These are phyloP conservation scores for Rhinogobius similis DNA, from an alignment of 2,113 vertebrate species.

Conservation along the genomic window DNA sequence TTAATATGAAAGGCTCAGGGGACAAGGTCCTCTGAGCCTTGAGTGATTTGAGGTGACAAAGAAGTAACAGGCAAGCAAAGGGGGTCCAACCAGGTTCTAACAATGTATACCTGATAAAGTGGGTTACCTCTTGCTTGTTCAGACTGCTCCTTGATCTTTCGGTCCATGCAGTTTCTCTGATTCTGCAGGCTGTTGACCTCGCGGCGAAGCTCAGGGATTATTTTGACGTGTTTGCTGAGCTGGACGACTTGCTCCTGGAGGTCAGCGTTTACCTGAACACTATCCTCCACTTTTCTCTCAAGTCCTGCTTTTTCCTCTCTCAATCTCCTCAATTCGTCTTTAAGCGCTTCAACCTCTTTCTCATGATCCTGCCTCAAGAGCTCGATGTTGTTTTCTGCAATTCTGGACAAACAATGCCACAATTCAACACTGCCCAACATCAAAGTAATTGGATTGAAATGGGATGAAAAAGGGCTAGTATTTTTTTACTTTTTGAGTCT, in stretches of 20 bases:
- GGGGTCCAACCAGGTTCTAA: neutral
- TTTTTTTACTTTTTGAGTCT: constrained; percentile 85
- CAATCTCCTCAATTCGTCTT: constrained; percentile 81
- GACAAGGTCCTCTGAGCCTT: neutral
- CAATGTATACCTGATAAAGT: neutral
- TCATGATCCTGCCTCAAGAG: constrained; percentile 84
- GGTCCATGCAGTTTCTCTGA: constrained; percentile 84
- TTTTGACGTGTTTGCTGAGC: constrained; percentile 84
- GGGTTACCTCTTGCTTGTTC: constrained; percentile 85
- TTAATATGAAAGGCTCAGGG: neutral
- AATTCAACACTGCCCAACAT: neutral
- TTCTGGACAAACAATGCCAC: constrained; percentile 65
- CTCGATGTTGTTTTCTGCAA: constrained; percentile 87
- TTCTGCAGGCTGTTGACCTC: constrained; percentile 87
- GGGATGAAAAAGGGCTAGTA: neutral
- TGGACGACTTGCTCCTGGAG: constrained; percentile 84
- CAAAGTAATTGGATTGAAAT: no score
- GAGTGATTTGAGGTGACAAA: neutral
- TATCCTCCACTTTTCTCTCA: constrained; percentile 80
- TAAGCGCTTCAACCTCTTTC: constrained; percentile 79
- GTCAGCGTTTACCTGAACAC: constrained; percentile 59
- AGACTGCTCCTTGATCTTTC: constrained; percentile 83
- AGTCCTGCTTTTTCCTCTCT: constrained; percentile 81
- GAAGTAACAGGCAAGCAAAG: neutral
- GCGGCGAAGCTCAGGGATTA: constrained; percentile 87